Conservation (phyloP, 2,113 vertebrate genomes). For the Antechinus flavipes region DNA sequence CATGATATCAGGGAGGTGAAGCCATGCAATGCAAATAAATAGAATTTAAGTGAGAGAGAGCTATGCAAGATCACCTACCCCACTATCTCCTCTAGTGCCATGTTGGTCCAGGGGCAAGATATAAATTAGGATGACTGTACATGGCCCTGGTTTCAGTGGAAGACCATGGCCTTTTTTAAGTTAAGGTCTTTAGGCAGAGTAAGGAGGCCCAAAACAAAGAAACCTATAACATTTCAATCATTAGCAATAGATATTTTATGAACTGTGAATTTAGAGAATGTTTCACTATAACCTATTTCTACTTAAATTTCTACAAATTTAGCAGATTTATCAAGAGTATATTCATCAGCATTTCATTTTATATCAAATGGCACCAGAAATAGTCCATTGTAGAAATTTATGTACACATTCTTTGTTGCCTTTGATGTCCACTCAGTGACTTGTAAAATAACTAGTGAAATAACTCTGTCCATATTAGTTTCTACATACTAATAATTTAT, state of each 20-base stretch:
- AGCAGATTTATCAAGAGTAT: constrained; percentile 70
- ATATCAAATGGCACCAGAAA: constrained; percentile 75
- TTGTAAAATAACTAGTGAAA: constrained; percentile 79
- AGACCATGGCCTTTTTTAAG: too few species aligned
- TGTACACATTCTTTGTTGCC: constrained; percentile 72
- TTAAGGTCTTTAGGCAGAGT: background rate
- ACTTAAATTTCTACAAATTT: constrained; percentile 63
- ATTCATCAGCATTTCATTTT: constrained; percentile 72
- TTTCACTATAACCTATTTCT: constrained; percentile 60
- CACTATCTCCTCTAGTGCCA: too few species aligned
- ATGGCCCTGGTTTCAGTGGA: too few species aligned
- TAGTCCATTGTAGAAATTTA: constrained; percentile 74
- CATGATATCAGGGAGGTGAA: too few species aligned
- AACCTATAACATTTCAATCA: background rate
- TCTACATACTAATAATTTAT: constrained; percentile 88
- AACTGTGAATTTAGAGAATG: constrained; percentile 24
- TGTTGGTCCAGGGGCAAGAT: too few species aligned
- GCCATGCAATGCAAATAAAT: too few species aligned
- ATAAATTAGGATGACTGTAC: too few species aligned
- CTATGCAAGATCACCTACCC: too few species aligned
- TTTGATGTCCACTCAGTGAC: constrained; percentile 79
- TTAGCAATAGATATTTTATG: background rate
- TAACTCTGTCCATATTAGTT: constrained; percentile 82
- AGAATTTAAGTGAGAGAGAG: too few species aligned
- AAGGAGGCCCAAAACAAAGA: background rate